A percentile compares a stretch with the other conserved stretches of the same genome.
Evolutionary conservation across 1,140 invertebrate species (phyloP).

Genomic region (Ips nitidus): DNA sequence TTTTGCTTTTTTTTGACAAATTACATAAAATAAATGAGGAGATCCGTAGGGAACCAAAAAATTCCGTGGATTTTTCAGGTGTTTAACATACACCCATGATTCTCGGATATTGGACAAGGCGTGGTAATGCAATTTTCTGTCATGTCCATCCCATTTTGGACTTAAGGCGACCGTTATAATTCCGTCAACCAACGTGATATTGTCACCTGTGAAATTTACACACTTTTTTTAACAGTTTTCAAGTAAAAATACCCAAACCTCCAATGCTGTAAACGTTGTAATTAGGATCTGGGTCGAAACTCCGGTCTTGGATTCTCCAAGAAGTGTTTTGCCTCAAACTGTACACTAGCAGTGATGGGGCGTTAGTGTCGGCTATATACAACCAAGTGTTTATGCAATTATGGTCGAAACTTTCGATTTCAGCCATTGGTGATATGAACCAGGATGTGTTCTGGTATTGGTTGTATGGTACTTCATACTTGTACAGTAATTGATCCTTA

Average conservation of each 20-base stretch:
- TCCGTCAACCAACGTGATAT: slow-evolving; percentile 75
- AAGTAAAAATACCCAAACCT: slow-evolving; percentile 36
- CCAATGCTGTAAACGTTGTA: slow-evolving; percentile 66
- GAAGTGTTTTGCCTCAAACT: slow-evolving; percentile 60
- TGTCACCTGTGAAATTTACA: slow-evolving; percentile 53
- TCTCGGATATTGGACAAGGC: slow-evolving; percentile 70
- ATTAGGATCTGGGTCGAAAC: slow-evolving; percentile 70
- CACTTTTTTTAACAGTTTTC: background rate
- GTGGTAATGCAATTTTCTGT: slow-evolving; percentile 75
- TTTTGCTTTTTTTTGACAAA: slow-evolving; percentile 3
- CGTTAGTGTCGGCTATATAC: slow-evolving; percentile 75
- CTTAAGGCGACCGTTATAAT: slow-evolving; percentile 68
- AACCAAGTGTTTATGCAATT: slow-evolving; percentile 66
- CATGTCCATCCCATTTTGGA: slow-evolving; percentile 53
- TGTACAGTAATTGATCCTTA: slow-evolving; percentile 55
- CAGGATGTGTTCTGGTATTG: slow-evolving; percentile 50
- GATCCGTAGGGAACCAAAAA: slow-evolving; percentile 52
- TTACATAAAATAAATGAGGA: slow-evolving; percentile 52
- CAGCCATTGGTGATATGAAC: slow-evolving; percentile 61
- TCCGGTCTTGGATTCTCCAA: slow-evolving; percentile 69
- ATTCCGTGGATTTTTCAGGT: slow-evolving; percentile 61
- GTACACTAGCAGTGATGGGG: slow-evolving; percentile 68
- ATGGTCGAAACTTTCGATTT: slow-evolving; percentile 48
- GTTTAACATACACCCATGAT: slow-evolving; percentile 64
- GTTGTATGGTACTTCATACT: slow-evolving; percentile 58